These are phyloP conservation scores for Acanthosepion pharaonis DNA, from an alignment of 2,888 invertebrate genomes.

Conservation along the genomic window DNA sequence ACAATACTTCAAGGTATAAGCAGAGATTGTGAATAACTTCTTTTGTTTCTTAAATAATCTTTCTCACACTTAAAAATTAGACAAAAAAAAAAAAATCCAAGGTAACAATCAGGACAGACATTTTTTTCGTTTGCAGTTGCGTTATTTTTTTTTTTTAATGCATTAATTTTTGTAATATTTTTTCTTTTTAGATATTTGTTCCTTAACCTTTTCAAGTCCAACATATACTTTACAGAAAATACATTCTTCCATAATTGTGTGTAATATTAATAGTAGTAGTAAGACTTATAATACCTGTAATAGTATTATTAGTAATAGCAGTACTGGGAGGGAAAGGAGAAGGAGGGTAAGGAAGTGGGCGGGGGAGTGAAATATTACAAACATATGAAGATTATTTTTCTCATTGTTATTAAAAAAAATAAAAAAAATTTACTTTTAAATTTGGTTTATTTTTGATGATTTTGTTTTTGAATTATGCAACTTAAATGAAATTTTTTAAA, in stretches of 20 bases:
- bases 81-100: conserved; percentile 33
- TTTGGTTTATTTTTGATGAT: not conserved
- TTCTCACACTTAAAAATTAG: not conserved
- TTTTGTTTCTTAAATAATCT: not conserved
- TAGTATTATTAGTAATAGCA: not conserved
- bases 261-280: conserved; percentile 1
- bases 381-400: conserved; percentile 33
- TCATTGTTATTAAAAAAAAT: conserved; percentile 20
- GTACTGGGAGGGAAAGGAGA: not conserved
- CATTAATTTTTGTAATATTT: not conserved
- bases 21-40: not conserved
- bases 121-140: not conserved
- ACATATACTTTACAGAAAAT: conserved; percentile 21
- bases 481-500: not conserved
- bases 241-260: not conserved
- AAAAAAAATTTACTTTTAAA: not conserved
- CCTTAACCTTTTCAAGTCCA: conserved; percentile 33
- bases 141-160: not conserved
- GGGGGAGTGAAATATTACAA: not conserved
- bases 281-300: not conserved
- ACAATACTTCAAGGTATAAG: not conserved
- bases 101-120: not conserved
- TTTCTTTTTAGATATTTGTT: not conserved
- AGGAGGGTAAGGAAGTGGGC: not conserved
- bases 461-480: not conserved